A percentile compares a stretch with the other conserved stretches of the same genome.
Evolutionary conservation across 2,797 vertebrate genomes (phyloP).

Genomic region (Odontamblyopus lacepedii): DNA sequence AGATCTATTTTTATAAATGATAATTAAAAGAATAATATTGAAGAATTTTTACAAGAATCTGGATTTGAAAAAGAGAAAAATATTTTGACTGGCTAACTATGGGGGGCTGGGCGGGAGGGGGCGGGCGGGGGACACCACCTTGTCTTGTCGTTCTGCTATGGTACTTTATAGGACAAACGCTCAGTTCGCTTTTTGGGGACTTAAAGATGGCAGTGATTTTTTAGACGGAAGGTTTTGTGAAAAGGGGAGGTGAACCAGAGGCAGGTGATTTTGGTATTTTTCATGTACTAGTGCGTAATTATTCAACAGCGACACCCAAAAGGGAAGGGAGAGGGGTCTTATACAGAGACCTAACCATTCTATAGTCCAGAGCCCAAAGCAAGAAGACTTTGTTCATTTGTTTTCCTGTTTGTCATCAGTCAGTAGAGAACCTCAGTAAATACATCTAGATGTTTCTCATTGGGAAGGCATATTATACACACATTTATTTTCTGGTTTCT

Average conservation of each 20-base stretch:
- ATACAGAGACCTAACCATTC: constrained; percentile 87
- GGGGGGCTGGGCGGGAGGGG: constrained; percentile 83
- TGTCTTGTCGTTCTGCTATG: constrained; percentile 99
- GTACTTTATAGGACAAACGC: constrained; percentile 99
- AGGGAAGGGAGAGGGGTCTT: constrained; percentile 84
- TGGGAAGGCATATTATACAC: constrained; percentile 78
- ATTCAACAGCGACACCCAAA: constrained; percentile 91
- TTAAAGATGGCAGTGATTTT: constrained; percentile 98
- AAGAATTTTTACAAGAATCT: constrained; percentile 99
- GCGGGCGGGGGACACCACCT: constrained; percentile 89
- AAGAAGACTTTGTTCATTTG: constrained; percentile 97
- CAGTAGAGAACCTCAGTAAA: constrained; percentile 94
- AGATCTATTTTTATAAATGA: constrained; percentile 99
- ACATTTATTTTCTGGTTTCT: constrained; percentile 80
- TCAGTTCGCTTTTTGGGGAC: constrained; percentile 92
- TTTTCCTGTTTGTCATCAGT: constrained; percentile 96
- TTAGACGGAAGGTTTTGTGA: constrained; percentile 94
- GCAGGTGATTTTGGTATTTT: constrained; percentile 99
- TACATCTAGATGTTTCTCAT: constrained; percentile 83
- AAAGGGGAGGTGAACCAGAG: constrained; percentile 84
- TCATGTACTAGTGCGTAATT: constrained; percentile 97
- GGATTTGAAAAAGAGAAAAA: constrained; percentile 99
- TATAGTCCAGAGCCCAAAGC: constrained; percentile 99
- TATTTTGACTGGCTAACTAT: constrained; percentile 99
- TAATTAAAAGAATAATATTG: constrained; percentile 90